phyloP scores from a whole-genome alignment of 2,888 invertebrate species.

The Zootermopsis nevadensis region DNA sequence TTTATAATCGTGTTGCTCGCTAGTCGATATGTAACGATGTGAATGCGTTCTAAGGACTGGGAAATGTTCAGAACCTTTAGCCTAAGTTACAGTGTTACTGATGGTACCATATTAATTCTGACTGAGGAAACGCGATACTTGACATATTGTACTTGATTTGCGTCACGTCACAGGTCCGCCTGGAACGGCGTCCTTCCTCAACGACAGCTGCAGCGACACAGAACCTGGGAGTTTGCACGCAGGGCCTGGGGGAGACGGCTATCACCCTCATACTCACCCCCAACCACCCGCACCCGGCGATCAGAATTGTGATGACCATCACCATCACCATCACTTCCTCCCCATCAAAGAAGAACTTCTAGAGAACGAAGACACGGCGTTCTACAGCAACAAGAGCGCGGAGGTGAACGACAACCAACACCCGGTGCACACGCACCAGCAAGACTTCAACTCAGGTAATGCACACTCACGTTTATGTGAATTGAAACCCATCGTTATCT shows the following conservation, averaged over 20 bases:
- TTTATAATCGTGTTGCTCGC: too few relatives aligned
- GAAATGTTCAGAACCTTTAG: too few relatives aligned
- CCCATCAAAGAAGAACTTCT: constrained; percentile 64
- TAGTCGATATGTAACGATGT: too few relatives aligned
- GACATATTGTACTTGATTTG: background rate
- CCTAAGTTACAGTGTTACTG: too few relatives aligned
- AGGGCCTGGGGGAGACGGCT: constrained; percentile 42
- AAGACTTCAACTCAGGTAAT: constrained; percentile 45
- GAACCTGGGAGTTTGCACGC: constrained; percentile 58
- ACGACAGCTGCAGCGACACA: constrained; percentile 67
- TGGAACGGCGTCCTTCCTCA: constrained; percentile 59
- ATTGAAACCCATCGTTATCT: too few relatives aligned
- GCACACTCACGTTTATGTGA: too few relatives aligned
- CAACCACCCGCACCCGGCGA: background rate
- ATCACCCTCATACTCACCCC: constrained; percentile 26
- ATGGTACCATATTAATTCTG: too few relatives aligned
- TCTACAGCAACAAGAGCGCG: constrained; percentile 53
- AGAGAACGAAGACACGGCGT: constrained; percentile 58
- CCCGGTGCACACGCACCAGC: constrained; percentile 37
- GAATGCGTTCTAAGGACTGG: too few relatives aligned
- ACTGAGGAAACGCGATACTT: background rate
- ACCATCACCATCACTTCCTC: constrained; percentile 57
- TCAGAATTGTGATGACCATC: constrained; percentile 42
- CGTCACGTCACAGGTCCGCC: constrained; percentile 53
- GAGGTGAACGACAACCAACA: constrained; percentile 29